phyloP scores from a whole-genome alignment of 2,888 invertebrate species.

The Scrobipalpa costella region DNA sequence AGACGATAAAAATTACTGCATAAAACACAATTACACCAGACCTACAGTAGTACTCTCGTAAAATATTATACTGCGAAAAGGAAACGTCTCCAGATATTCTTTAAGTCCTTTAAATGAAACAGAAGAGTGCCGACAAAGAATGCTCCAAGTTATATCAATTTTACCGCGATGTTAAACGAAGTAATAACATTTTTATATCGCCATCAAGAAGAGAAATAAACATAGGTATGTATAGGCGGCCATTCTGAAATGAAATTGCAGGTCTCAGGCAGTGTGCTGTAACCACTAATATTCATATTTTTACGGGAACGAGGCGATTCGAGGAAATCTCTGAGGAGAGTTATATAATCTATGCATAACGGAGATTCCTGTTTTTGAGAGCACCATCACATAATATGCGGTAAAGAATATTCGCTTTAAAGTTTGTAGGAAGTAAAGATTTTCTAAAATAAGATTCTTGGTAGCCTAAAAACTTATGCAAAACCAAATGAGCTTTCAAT shows the following conservation, averaged over 20 bases:
- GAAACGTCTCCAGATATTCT: constrained; percentile 35
- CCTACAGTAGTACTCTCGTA: constrained; percentile 17
- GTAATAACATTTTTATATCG: constrained; percentile 63
- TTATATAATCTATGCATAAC: background rate
- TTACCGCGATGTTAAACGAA: constrained; percentile 57
- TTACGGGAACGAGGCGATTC: constrained; percentile 11
- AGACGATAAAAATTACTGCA: background rate
- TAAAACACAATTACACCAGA: constrained; percentile 1
- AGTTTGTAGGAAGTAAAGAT: too few species aligned
- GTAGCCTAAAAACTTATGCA: too few species aligned
- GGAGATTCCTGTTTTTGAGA: background rate
- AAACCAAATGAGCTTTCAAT: too few species aligned
- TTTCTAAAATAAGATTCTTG: too few species aligned
- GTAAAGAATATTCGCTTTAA: background rate
- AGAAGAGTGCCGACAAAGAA: constrained; percentile 53
- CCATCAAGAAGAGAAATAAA: constrained; percentile 53
- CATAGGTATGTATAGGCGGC: constrained; percentile 38
- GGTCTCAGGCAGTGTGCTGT: constrained; percentile 19
- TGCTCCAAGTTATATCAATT: constrained; percentile 56
- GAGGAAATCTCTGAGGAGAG: background rate
- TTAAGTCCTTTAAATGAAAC: constrained; percentile 49
- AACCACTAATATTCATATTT: constrained; percentile 24
- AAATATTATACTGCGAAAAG: constrained; percentile 37
- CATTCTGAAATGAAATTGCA: constrained; percentile 43
- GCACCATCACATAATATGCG: background rate